Percentiles rank a stretch among this genome's conserved stretches.
Conservation (phyloP, 2,113 vertebrate genomes). For the Periophthalmodon schlosseri region DNA sequence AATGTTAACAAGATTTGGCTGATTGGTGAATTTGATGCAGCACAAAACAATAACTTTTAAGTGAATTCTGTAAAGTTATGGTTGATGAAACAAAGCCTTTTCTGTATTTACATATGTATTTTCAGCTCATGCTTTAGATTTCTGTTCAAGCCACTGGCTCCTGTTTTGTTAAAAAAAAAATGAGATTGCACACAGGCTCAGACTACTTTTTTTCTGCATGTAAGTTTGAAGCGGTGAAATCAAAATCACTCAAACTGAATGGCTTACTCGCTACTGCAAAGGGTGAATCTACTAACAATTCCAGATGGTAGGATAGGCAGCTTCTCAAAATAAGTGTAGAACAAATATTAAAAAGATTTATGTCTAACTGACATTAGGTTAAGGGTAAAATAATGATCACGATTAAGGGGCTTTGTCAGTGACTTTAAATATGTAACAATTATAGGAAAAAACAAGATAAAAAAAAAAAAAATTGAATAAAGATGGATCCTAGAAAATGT, state of each 20-base stretch:
- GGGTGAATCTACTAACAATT: no score
- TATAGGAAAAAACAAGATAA: no score
- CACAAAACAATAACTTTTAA: slow-evolving; percentile 11
- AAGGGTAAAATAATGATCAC: no score
- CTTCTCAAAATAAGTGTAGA: no score
- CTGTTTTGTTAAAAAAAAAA: neutral
- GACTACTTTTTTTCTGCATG: neutral
- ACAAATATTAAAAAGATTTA: no score
- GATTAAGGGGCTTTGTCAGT: no score
- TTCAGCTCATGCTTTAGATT: neutral
- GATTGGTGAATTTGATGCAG: slow-evolving; percentile 7
- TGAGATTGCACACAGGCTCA: neutral
- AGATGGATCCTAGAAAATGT: no score
- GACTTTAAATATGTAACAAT: no score
- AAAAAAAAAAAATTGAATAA: no score
- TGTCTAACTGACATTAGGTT: no score
- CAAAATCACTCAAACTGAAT: neutral
- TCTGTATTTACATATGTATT: neutral
- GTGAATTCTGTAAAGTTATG: neutral
- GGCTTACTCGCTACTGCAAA: neutral
- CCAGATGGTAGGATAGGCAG: no score
- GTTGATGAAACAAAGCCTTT: neutral
- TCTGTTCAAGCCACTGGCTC: neutral
- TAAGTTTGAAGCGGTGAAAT: neutral
- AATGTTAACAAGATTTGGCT: slow-evolving; percentile 39